Evolutionary conservation across 2,113 vertebrate genomes (phyloP).

Genomic region (Coregonus clupeaformis): DNA sequence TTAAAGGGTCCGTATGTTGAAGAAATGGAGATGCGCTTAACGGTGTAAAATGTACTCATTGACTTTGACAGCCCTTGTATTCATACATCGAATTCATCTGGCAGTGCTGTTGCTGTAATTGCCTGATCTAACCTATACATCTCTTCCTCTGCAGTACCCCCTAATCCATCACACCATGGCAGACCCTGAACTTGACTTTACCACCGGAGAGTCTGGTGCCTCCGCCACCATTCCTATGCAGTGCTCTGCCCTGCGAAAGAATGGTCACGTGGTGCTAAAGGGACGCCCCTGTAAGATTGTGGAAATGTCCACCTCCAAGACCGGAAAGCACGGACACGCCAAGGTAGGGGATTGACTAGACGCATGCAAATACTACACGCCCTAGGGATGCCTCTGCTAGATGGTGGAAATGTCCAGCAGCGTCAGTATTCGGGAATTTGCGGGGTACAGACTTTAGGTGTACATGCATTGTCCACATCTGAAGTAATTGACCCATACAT

Average conservation of each 20-base stretch:
- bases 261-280: constrained; percentile 95
- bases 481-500: too few relatives aligned
- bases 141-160: constrained; percentile 53
- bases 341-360: constrained; percentile 75
- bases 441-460: too few relatives aligned
- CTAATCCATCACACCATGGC: constrained; percentile 81
- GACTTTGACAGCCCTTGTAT: too few relatives aligned
- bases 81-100: too few relatives aligned
- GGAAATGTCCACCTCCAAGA: constrained; percentile 98
- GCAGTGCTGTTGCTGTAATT: not conserved
- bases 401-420: too few relatives aligned
- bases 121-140: not conserved
- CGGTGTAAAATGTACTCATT: too few relatives aligned
- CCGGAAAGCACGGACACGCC: constrained; percentile 95
- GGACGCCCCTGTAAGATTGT: constrained; percentile 96
- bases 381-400: too few relatives aligned
- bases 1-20: too few relatives aligned
- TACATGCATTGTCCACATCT: too few relatives aligned
- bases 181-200: constrained; percentile 90
- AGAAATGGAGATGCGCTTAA: too few relatives aligned
- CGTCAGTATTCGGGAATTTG: too few relatives aligned
- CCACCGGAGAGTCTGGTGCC: constrained; percentile 89
- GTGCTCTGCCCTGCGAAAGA: constrained; percentile 97
- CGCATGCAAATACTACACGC: too few relatives aligned
- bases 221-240: constrained; percentile 94